Percentiles rank a stretch among this genome's conserved stretches.
Evolutionary conservation across 1,140 invertebrate species (phyloP).

Genomic region (Monomorium pharaonis): DNA sequence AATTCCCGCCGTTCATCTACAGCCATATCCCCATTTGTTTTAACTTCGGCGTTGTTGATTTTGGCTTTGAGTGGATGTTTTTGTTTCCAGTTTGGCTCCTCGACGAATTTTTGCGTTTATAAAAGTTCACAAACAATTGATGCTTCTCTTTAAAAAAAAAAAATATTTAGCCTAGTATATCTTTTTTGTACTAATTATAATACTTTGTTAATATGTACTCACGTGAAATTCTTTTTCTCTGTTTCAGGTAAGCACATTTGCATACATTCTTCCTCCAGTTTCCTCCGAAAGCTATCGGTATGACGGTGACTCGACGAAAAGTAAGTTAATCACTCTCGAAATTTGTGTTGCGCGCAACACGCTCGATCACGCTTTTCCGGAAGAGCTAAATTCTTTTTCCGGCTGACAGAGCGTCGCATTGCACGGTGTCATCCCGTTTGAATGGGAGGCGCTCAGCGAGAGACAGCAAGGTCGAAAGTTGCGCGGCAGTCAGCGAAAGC

Average conservation of each 20-base stretch:
- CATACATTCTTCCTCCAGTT: not conserved
- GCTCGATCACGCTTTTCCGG: not conserved
- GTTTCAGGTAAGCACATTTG: slow-evolving; percentile 78
- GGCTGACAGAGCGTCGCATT: slow-evolving; percentile 18
- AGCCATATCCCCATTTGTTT: not conserved
- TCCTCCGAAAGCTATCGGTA: not conserved
- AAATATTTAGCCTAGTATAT: not conserved
- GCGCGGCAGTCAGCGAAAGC: slow-evolving; percentile 44
- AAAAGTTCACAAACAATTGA: not conserved
- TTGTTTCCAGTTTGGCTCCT: not conserved
- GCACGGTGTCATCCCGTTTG: not conserved
- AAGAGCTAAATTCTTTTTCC: slow-evolving; percentile 10
- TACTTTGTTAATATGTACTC: not conserved
- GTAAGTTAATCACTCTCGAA: slow-evolving; percentile 45
- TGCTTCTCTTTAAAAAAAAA: not conserved
- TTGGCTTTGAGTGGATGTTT: not conserved
- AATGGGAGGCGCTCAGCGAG: slow-evolving; percentile 42
- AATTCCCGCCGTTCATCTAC: slow-evolving; percentile 71
- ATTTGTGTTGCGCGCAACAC: slow-evolving; percentile 5
- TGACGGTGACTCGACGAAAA: slow-evolving; percentile 2
- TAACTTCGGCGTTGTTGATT: slow-evolving; percentile 17
- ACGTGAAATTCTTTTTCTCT: slow-evolving; percentile 61
- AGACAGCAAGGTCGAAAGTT: slow-evolving; percentile 49
- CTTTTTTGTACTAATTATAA: not conserved
- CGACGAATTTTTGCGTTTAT: not conserved